Evolutionary conservation across 2,888 invertebrate species (phyloP), one percentile per base, ranked within the genome.

Genomic region (Plebejus melissa): DNA sequence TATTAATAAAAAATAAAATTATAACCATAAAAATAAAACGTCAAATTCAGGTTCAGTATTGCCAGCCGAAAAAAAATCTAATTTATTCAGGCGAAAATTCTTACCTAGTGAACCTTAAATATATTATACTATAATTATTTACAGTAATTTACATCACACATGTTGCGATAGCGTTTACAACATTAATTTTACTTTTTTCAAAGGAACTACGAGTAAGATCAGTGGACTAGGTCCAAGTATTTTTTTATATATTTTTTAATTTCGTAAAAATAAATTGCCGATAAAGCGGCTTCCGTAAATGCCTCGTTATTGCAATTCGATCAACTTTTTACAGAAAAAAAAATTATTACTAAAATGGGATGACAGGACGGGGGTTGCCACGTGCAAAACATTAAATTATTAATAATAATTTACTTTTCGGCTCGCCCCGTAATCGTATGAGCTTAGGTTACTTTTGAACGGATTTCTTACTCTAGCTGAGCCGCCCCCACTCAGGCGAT

Each of bases 61-160:
- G 86, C 84, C 84, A 83, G 83, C 83, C 81, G 82, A 82, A 50
- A 71, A 22, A 46, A 32, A 32, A 50, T 80, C 79, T 82, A 83
- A 82, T 83, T 84, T 83, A 81, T 85, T 86, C 87, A 85, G 88
- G 87, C 88, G 81, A 82, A 82, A 82, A 82, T 79, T 82, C 82
- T 86, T 86, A 83, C 82, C 84, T 83, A 82, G 84, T 84, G 85
- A 82, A 88, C 82, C 89, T 90, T 90, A 90, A 83, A 82, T 83
- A 86, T 85, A 85, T 83, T 86, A 82, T 85, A 22, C 86, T 84
- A 86, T 86, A 80, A 79, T 80, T 90, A 92, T 91, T 86, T 93
- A 93, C 93, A 93, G 88, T 91, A 93, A 92, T 93, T 93, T 93
- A 93, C 93, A 93, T 92, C 90, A 90, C 91, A 90, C 86, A 86